A percentile compares a stretch with the other conserved stretches of the same genome.
phyloP scores from a whole-genome alignment of 2,797 vertebrate species.

The Avahi laniger region DNA sequence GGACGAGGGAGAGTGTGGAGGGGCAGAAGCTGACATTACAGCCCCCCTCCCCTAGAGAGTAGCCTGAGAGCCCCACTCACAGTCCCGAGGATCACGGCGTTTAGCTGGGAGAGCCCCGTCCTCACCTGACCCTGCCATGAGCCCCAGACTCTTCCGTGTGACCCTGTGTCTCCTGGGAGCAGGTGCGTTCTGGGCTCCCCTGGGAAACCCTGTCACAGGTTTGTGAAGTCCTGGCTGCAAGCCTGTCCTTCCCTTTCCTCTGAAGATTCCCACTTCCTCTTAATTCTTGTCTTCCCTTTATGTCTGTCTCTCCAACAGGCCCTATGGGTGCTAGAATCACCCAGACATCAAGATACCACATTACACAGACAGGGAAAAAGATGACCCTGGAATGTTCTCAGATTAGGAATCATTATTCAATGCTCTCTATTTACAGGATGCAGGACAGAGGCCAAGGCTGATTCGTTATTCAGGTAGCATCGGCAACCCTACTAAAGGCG shows the following conservation, averaged over 20 bases:
- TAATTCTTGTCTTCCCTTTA: background rate
- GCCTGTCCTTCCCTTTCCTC: background rate
- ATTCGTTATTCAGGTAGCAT: background rate
- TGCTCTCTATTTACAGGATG: too few species aligned
- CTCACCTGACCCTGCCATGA: background rate
- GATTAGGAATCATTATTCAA: background rate
- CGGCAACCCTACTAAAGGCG: too few species aligned
- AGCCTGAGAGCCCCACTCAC: background rate
- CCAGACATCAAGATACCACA: background rate
- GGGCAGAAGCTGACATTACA: background rate
- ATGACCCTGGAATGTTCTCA: background rate
- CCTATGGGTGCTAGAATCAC: background rate
- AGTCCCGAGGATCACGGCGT: background rate
- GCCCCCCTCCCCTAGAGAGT: too few species aligned
- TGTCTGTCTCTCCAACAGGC: background rate
- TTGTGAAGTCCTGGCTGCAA: background rate
- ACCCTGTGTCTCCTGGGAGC: background rate
- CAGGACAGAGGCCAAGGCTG: background rate
- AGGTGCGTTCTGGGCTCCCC: background rate
- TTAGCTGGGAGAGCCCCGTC: background rate
- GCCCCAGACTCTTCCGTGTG: background rate
- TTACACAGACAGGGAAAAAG: background rate
- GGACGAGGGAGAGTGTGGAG: background rate
- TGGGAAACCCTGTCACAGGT: background rate
- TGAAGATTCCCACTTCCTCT: background rate